phyloP scores from a whole-genome alignment of 2,113 vertebrate species.

The Chionomys nivalis region DNA sequence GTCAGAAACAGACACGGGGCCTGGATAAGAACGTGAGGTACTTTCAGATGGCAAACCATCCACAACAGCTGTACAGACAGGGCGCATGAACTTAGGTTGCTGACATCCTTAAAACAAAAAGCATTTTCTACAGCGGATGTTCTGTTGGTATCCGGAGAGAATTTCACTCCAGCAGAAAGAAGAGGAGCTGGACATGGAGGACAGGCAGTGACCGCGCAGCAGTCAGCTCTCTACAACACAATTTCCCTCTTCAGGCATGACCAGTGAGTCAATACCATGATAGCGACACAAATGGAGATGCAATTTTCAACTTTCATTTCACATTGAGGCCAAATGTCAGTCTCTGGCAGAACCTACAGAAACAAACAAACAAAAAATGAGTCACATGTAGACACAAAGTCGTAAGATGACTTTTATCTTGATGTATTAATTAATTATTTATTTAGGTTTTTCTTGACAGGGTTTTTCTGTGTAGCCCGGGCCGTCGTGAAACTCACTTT shows the following conservation, averaged over 20 bases:
- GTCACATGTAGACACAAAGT: neutral
- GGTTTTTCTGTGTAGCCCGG: neutral
- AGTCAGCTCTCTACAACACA: constrained; percentile 89
- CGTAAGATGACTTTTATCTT: neutral
- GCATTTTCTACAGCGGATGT: constrained; percentile 90
- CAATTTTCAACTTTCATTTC: constrained; percentile 90
- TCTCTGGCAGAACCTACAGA: constrained; percentile 92
- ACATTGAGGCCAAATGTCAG: constrained; percentile 92
- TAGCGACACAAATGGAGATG: constrained; percentile 86
- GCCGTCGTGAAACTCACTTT: neutral
- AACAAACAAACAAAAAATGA: constrained; percentile 70
- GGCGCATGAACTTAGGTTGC: constrained; percentile 97
- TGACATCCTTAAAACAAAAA: constrained; percentile 90
- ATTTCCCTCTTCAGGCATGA: constrained; percentile 93
- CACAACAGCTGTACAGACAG: constrained; percentile 93
- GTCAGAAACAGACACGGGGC: constrained; percentile 92
- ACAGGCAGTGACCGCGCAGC: constrained; percentile 90
- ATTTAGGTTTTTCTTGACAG: neutral
- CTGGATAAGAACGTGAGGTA: constrained; percentile 90
- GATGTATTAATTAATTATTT: neutral
- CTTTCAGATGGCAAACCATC: constrained; percentile 95
- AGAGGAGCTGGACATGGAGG: constrained; percentile 91
- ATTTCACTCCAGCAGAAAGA: constrained; percentile 92
- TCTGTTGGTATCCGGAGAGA: constrained; percentile 88
- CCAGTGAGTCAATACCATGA: constrained; percentile 88